phyloP scores from a whole-genome alignment of 64 coral and sea anemone genomes.

The Orbicella faveolata region DNA sequence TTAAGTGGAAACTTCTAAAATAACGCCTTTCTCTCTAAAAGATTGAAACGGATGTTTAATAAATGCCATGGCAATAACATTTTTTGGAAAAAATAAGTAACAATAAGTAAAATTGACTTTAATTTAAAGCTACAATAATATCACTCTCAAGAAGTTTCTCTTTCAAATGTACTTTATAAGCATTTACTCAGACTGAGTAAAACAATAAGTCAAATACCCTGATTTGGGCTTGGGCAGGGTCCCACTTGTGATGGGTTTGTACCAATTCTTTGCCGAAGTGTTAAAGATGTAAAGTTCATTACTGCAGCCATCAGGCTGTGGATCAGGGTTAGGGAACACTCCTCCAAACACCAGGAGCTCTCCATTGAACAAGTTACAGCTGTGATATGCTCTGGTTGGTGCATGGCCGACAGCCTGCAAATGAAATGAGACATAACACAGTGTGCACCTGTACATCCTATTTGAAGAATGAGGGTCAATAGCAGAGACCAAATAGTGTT shows the following conservation, averaged over 20 bases:
- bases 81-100: no score
- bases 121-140: no score
- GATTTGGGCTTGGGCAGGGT: conserved; percentile 70
- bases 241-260: conserved; percentile 72
- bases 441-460: no score
- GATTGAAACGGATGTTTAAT: no score
- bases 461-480: not conserved
- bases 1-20: no score
- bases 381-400: conserved; percentile 92
- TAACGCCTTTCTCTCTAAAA: no score
- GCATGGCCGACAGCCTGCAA: conserved; percentile 86
- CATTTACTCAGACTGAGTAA: not conserved
- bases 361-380: conserved; percentile 62
- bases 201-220: conserved; percentile 48
- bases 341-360: conserved; percentile 94
- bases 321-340: conserved; percentile 85
- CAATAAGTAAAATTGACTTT: no score
- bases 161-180: not conserved
- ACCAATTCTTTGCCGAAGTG: conserved; percentile 77
- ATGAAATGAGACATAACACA: not conserved
- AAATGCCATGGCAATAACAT: no score
- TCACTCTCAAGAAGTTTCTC: no score
- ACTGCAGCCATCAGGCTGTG: conserved; percentile 86
- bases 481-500: no score
- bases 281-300: conserved; percentile 86